These are phyloP conservation scores for Coregonus suidteri DNA, from an alignment of 2,797 vertebrate genomes.

Conservation along the genomic window DNA sequence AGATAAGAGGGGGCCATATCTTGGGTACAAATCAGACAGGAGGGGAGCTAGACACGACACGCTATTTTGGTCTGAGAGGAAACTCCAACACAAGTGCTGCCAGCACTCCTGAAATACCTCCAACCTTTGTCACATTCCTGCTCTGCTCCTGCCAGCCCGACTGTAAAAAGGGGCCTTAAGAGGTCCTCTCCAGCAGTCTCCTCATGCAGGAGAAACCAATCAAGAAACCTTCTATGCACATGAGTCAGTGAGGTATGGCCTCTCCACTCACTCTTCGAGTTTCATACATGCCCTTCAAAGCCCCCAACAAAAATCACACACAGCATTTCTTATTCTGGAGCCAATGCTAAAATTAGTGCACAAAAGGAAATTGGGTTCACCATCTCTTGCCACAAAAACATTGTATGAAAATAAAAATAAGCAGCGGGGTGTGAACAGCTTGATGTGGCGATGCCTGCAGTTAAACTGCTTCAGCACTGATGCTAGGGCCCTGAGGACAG, in stretches of 20 bases:
- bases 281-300: conserved; percentile 31
- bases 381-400: conserved; percentile 29
- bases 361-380: conserved; percentile 36
- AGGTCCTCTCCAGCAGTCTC: conserved; percentile 11
- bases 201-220: conserved; percentile 11
- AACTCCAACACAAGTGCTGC: conserved; percentile 55
- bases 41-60: conserved; percentile 23
- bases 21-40: conserved; percentile 55
- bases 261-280: conserved; percentile 3
- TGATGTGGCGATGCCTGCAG: conserved; percentile 4
- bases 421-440: conserved; percentile 12
- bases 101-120: conserved; percentile 60
- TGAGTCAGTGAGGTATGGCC: neutral
- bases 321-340: conserved; percentile 38
- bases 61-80: conserved; percentile 61
- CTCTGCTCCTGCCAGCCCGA: conserved; percentile 25
- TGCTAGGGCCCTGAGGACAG: neutral
- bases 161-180: conserved; percentile 22
- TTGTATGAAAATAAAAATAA: conserved; percentile 38
- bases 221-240: conserved; percentile 17
- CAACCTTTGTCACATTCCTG: conserved; percentile 47
- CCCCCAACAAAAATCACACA: conserved; percentile 29
- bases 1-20: conserved; percentile 42
- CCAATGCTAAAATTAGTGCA: conserved; percentile 51
- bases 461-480: neutral